These are phyloP conservation scores for Vandiemenella viatica DNA, from an alignment of 2,888 invertebrate species.

Conservation along the genomic window DNA sequence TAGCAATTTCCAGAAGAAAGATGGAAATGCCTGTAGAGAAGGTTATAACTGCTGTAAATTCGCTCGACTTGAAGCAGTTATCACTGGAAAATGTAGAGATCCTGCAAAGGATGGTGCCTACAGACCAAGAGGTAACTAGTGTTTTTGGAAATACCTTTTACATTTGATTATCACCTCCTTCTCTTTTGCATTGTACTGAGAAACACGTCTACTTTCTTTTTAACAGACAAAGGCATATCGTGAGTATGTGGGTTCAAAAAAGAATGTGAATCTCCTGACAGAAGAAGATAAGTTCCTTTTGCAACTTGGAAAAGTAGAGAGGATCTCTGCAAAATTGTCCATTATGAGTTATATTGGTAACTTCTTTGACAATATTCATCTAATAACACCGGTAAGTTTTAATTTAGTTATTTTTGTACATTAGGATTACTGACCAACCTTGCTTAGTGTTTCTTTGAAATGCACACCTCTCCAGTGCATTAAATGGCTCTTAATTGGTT, in stretches of 20 bases:
- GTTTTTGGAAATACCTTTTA: not conserved
- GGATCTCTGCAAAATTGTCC: slow-evolving; percentile 81
- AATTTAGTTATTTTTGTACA: no score
- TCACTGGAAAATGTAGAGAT: slow-evolving; percentile 91
- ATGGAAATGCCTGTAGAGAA: slow-evolving; percentile 84
- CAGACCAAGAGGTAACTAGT: slow-evolving; percentile 63
- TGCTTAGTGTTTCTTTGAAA: no score
- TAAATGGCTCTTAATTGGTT: no score
- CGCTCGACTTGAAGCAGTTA: slow-evolving; percentile 72
- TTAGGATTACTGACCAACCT: no score
- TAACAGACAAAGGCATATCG: slow-evolving; percentile 70
- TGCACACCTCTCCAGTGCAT: no score
- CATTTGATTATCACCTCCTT: not conserved
- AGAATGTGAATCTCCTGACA: slow-evolving; percentile 71
- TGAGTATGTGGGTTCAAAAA: slow-evolving; percentile 79
- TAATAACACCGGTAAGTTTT: slow-evolving; percentile 73
- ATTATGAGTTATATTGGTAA: slow-evolving; percentile 98
- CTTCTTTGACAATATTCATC: slow-evolving; percentile 84
- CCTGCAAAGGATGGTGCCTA: slow-evolving; percentile 92
- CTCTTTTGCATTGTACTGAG: no score
- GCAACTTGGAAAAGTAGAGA: slow-evolving; percentile 77
- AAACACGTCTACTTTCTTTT: no score
- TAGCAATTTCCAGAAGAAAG: slow-evolving; percentile 94
- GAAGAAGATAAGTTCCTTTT: slow-evolving; percentile 92
- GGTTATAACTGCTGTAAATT: slow-evolving; percentile 73